Evolutionary conservation across 2,888 invertebrate species (phyloP).

Genomic region (Peribatodes rhomboidaria): DNA sequence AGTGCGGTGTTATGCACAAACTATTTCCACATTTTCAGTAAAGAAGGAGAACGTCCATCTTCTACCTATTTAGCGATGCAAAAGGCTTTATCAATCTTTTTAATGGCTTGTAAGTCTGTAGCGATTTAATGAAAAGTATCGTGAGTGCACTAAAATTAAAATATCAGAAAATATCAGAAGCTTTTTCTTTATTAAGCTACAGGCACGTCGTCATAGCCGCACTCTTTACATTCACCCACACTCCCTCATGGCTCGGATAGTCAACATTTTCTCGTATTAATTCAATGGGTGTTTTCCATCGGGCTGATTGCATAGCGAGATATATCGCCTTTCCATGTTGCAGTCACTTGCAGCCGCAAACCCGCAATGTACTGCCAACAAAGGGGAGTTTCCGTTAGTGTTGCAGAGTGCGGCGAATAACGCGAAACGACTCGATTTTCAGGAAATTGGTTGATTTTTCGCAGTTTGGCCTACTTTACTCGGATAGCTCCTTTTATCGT

Average conservation of each 20-base stretch:
- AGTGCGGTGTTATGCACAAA: constrained; percentile 14
- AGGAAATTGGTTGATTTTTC: constrained; percentile 25
- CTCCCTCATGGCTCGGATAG: constrained; percentile 3
- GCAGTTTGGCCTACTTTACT: constrained; percentile 4
- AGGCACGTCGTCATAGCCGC: constrained; percentile 1
- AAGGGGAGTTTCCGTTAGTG: constrained; percentile 24
- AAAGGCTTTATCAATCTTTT: constrained; percentile 5
- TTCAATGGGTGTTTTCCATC: constrained; percentile 40
- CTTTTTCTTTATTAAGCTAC: constrained; percentile 1
- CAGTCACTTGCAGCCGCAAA: constrained; percentile 45
- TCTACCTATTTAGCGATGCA: neutral
- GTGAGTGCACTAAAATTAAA: constrained; percentile 6
- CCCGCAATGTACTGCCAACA: constrained; percentile 44
- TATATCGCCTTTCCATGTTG: constrained; percentile 43
- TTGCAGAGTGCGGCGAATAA: constrained; percentile 22
- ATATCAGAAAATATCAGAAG: neutral
- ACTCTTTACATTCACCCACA: neutral
- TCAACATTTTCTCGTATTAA: constrained; percentile 36
- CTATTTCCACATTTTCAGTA: neutral
- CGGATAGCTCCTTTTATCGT: constrained; percentile 8
- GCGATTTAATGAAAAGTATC: constrained; percentile 6
- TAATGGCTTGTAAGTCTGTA: neutral
- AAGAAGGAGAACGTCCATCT: constrained; percentile 7
- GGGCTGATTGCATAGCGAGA: constrained; percentile 41
- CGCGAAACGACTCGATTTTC: constrained; percentile 20